phyloP scores from a whole-genome alignment of 2,888 invertebrate genomes.

The Euspilapteryx auroguttella region DNA sequence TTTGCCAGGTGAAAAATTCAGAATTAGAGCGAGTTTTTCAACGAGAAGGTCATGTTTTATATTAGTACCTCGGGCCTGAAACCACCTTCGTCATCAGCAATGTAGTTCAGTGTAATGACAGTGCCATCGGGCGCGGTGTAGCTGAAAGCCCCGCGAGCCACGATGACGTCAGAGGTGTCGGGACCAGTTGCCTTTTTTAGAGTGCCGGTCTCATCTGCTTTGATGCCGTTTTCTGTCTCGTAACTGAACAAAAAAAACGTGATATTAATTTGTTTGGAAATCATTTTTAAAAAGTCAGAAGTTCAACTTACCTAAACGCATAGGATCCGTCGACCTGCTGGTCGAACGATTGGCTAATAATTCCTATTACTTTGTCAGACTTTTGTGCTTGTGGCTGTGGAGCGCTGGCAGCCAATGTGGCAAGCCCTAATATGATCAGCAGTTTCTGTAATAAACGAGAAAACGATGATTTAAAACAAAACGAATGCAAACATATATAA shows the following conservation, averaged over 20 bases:
- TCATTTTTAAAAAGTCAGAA: no score
- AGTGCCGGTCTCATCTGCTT: slow-evolving; percentile 77
- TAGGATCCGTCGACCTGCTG: slow-evolving; percentile 74
- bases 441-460: no score
- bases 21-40: no score
- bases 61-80: slow-evolving; percentile 46
- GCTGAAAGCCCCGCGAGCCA: slow-evolving; percentile 67
- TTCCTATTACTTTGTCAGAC: slow-evolving; percentile 62
- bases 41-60: no score
- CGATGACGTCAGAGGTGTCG: slow-evolving; percentile 67
- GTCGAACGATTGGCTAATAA: slow-evolving; percentile 71
- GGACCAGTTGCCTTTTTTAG: slow-evolving; percentile 72
- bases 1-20: no score
- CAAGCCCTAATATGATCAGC: slow-evolving; percentile 19
- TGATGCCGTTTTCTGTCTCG: slow-evolving; percentile 81
- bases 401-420: slow-evolving; percentile 36
- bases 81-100: slow-evolving; percentile 73
- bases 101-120: slow-evolving; percentile 67
- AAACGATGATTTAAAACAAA: no score
- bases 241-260: slow-evolving; percentile 68
- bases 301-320: slow-evolving; percentile 73
- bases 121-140: slow-evolving; percentile 74
- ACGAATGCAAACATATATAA: no score
- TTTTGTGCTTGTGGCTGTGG: slow-evolving; percentile 61
- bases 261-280: no score